These are phyloP conservation scores for Athene noctua DNA, from an alignment of 2,113 vertebrate genomes.

Conservation along the genomic window DNA sequence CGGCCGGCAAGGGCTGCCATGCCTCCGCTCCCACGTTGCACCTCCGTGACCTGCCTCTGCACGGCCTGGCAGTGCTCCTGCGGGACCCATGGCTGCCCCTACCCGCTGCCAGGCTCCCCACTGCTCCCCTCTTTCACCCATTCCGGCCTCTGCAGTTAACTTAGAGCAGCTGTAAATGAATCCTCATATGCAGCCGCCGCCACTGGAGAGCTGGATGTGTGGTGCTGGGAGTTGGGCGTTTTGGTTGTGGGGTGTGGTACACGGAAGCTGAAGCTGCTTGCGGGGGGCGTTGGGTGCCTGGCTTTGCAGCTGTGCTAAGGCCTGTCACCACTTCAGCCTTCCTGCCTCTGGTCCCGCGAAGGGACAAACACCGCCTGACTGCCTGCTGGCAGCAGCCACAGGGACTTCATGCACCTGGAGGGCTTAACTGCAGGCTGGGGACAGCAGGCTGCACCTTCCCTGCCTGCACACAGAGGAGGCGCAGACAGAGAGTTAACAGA, in stretches of 20 bases:
- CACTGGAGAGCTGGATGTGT: background rate
- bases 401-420: background rate
- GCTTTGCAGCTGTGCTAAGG: too few relatives aligned
- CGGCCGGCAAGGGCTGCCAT: too few relatives aligned
- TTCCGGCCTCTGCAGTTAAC: too few relatives aligned
- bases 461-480: background rate
- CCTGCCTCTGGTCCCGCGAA: background rate
- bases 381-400: background rate
- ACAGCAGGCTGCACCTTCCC: background rate
- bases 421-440: background rate
- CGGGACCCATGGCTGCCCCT: background rate
- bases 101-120: fast-evolving
- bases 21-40: fast-evolving
- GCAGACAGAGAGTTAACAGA: background rate
- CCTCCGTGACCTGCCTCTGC: background rate
- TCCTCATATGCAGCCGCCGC: background rate
- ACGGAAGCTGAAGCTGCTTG: background rate
- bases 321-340: background rate
- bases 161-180: background rate
- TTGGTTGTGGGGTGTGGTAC: background rate
- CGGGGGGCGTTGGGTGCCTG: fast-evolving
- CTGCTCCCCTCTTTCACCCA: background rate
- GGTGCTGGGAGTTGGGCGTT: background rate
- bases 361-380: background rate
- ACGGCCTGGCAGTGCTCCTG: background rate